Conservation (phyloP, 2,797 vertebrate genomes). For the Acestrorhynchus altus region DNA sequence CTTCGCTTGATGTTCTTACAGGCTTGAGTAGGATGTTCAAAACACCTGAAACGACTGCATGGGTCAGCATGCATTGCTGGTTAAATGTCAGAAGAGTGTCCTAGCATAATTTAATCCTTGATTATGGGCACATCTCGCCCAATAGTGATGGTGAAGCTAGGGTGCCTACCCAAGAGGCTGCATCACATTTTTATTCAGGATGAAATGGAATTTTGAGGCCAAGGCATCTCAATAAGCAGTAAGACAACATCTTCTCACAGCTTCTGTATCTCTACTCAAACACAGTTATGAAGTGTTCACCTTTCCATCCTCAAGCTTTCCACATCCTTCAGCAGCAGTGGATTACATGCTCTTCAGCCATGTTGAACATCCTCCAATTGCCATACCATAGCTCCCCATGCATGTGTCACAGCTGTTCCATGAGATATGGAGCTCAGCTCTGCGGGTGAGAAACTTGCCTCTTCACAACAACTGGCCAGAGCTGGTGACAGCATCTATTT, state of each 20-base stretch:
- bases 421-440: conserved; percentile 31
- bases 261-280: too few species aligned
- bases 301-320: too few species aligned
- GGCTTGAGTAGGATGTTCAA: background rate
- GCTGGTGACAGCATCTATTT: conserved; percentile 49
- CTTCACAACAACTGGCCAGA: conserved; percentile 40
- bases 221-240: too few species aligned
- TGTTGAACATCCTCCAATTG: background rate
- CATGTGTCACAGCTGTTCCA: conserved; percentile 38
- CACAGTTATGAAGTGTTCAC: too few species aligned
- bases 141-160: background rate
- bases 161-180: too few species aligned
- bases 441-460: conserved; percentile 44
- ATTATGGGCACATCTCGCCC: background rate
- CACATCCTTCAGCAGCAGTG: background rate
- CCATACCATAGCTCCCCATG: conserved; percentile 5
- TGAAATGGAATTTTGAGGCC: too few species aligned
- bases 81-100: background rate
- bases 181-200: too few species aligned
- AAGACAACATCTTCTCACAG: too few species aligned
- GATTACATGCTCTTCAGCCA: background rate
- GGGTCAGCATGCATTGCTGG: background rate
- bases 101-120: background rate
- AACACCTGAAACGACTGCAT: background rate
- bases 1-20: background rate